Percentiles rank a stretch among this genome's conserved stretches.
These are phyloP conservation scores for Pemphredon lugubris DNA, from an alignment of 2,888 invertebrate genomes.

Conservation along the genomic window DNA sequence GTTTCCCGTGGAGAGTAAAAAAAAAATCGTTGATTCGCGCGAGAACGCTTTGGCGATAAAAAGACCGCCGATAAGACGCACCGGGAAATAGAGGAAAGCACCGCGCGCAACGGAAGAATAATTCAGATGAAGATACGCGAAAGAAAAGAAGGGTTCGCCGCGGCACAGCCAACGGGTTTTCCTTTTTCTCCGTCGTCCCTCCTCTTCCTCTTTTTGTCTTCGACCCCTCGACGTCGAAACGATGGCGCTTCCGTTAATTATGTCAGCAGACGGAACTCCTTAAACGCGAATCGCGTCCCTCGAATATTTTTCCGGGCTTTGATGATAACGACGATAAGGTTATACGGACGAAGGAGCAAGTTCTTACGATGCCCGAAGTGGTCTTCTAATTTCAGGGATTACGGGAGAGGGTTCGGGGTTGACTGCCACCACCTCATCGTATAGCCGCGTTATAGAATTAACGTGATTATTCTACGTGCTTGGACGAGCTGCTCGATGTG, in stretches of 20 bases:
- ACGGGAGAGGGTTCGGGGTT: constrained; percentile 2
- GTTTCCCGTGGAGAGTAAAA: background rate
- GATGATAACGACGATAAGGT: constrained; percentile 60
- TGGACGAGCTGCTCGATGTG: too few relatives aligned
- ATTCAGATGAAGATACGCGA: constrained; percentile 42
- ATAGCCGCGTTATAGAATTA: background rate
- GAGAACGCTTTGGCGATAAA: background rate
- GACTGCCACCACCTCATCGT: background rate
- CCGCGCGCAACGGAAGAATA: constrained; percentile 21
- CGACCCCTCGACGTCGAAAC: constrained; percentile 28
- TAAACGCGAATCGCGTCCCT: constrained; percentile 63
- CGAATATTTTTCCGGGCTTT: constrained; percentile 48
- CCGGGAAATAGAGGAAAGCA: constrained; percentile 42
- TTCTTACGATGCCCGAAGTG: constrained; percentile 21
- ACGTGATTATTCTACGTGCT: background rate
- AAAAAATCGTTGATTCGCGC: too few relatives aligned
- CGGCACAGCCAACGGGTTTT: constrained; percentile 59
- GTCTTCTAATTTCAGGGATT: constrained; percentile 24
- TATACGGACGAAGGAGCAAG: constrained; percentile 9
- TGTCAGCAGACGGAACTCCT: constrained; percentile 62
- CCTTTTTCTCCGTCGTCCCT: constrained; percentile 10
- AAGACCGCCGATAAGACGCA: constrained; percentile 26
- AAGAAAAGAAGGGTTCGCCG: constrained; percentile 31
- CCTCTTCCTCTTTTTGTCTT: constrained; percentile 47
- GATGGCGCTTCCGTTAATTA: constrained; percentile 72